Conservation (phyloP, 2,888 invertebrate species). For the Galeruca laticollis region DNA sequence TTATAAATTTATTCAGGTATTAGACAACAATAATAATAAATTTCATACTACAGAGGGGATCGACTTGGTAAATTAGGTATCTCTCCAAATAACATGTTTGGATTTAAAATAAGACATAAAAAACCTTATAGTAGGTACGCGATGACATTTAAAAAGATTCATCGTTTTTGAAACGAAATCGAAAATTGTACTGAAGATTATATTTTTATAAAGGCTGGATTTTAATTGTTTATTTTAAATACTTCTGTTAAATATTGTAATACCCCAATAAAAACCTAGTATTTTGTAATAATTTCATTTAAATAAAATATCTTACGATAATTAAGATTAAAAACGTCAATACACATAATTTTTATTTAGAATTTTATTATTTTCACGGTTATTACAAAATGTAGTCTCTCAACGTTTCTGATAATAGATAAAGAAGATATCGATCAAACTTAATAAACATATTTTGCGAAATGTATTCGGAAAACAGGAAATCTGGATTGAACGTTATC, state of each 20-base stretch:
- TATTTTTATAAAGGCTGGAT: too few species aligned
- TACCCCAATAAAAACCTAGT: too few species aligned
- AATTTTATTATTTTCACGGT: too few species aligned
- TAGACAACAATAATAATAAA: constrained; percentile 22
- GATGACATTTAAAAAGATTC: neutral
- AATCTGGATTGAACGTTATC: neutral
- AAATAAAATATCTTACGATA: too few species aligned
- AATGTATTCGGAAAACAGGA: neutral
- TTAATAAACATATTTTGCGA: neutral
- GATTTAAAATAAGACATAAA: neutral
- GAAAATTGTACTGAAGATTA: too few species aligned
- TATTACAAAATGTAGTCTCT: neutral
- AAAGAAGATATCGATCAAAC: neutral
- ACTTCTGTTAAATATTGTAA: too few species aligned
- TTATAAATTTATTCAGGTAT: constrained; percentile 24
- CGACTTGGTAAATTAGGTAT: neutral
- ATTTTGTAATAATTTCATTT: too few species aligned
- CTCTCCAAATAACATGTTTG: neutral
- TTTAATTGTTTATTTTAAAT: too few species aligned
- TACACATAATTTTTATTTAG: too few species aligned
- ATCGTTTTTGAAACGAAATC: too few species aligned
- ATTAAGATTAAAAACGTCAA: too few species aligned
- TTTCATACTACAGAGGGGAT: neutral
- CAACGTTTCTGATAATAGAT: neutral
- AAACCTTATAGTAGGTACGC: neutral